phyloP scores from a whole-genome alignment of 2,113 vertebrate species.

The Archilochus colubris region DNA sequence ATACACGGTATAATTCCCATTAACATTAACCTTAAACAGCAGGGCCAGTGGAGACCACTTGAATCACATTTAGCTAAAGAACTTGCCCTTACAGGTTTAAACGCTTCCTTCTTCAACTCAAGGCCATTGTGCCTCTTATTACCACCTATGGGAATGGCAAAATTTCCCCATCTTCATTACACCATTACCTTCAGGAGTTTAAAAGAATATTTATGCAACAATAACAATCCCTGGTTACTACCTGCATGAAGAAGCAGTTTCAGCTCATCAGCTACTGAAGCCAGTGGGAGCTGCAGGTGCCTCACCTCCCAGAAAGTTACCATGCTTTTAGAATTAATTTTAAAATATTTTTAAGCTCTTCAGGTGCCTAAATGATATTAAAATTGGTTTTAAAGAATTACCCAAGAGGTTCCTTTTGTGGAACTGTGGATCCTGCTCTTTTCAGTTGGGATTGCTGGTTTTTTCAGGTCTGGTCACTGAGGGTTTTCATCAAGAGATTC shows the following conservation, averaged over 20 bases:
- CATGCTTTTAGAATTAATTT: background rate
- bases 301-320: background rate
- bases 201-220: background rate
- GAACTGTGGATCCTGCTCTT: background rate
- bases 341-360: background rate
- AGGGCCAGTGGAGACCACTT: background rate
- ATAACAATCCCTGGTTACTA: background rate
- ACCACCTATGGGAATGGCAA: background rate
- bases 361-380: background rate
- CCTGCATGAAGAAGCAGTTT: background rate
- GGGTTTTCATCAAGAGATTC: background rate
- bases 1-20: background rate
- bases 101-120: background rate
- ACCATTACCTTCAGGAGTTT: background rate
- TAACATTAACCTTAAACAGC: background rate
- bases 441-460: background rate
- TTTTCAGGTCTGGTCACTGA: background rate
- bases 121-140: background rate
- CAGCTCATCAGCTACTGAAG: background rate
- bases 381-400: background rate
- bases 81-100: background rate
- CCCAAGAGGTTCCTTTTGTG: background rate
- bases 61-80: slow-evolving; percentile 14
- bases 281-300: background rate
- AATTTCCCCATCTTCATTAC: background rate